Conservation (phyloP, 2,888 invertebrate genomes). For the Chrysotoxum bicinctum region DNA sequence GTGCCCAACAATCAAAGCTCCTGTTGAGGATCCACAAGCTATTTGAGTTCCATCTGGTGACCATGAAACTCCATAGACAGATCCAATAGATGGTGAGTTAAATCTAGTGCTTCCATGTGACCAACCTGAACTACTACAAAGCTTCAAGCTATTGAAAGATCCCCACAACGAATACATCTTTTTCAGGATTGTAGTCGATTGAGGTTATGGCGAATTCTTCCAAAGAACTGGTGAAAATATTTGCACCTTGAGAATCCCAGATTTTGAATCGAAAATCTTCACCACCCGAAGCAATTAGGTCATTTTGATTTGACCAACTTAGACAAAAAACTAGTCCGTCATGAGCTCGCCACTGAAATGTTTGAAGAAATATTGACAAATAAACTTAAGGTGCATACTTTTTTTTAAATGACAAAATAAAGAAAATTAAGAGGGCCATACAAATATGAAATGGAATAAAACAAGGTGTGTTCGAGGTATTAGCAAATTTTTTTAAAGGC, state of each 20-base stretch:
- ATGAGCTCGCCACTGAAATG: constrained; percentile 95
- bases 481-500: too few relatives aligned
- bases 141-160: constrained; percentile 93
- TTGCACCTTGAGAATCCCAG: constrained; percentile 96
- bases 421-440: too few relatives aligned
- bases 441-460: too few relatives aligned
- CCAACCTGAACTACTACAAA: constrained; percentile 98
- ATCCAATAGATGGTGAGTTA: constrained; percentile 94
- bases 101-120: constrained; percentile 88
- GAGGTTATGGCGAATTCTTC: constrained; percentile 96
- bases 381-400: too few relatives aligned
- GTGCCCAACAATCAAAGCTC: constrained; percentile 94
- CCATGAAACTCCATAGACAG: constrained; percentile 95
- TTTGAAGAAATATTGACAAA: not conserved
- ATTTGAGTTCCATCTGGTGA: constrained; percentile 97
- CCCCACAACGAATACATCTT: constrained; percentile 95
- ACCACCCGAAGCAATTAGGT: constrained; percentile 95
- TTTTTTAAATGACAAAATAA: too few relatives aligned
- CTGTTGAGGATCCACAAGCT: constrained; percentile 96
- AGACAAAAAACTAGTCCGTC: constrained; percentile 95
- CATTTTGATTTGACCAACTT: constrained; percentile 97
- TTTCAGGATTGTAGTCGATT: constrained; percentile 94
- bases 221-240: constrained; percentile 90
- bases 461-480: too few relatives aligned
- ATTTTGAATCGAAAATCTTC: constrained; percentile 93